phyloP scores from a whole-genome alignment of 1,140 invertebrate species.

The Ceratitis capitata region DNA sequence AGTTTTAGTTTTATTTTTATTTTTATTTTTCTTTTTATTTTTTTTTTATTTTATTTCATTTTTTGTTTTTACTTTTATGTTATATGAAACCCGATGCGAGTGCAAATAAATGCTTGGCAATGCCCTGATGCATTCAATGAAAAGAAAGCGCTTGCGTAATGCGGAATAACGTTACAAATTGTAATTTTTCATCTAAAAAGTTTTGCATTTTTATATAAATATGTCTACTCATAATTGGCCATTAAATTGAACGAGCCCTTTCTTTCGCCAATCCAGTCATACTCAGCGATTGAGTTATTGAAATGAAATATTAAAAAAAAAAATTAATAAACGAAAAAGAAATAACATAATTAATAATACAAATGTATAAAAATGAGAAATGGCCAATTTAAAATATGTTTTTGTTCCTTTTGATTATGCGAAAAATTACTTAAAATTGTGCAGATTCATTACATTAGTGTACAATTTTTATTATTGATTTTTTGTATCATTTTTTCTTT shows the following conservation, averaged over 20 bases:
- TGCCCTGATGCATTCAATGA: background rate
- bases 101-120: background rate
- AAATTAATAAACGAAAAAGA: too few species aligned
- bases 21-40: too few species aligned
- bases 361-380: background rate
- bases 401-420: background rate
- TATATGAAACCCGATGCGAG: too few species aligned
- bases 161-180: background rate
- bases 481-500: background rate
- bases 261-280: background rate
- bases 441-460: background rate
- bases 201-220: too few species aligned
- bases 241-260: background rate
- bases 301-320: background rate
- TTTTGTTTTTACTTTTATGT: too few species aligned
- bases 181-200: too few species aligned
- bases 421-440: background rate
- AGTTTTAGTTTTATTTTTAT: too few species aligned
- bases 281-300: background rate
- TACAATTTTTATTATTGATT: background rate
- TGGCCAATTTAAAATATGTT: background rate
- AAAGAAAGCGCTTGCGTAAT: background rate
- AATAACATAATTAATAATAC: too few species aligned
- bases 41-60: too few species aligned
- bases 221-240: background rate